Evolutionary conservation across 2,113 vertebrate species (phyloP).

Genomic region (Carlito syrichta): DNA sequence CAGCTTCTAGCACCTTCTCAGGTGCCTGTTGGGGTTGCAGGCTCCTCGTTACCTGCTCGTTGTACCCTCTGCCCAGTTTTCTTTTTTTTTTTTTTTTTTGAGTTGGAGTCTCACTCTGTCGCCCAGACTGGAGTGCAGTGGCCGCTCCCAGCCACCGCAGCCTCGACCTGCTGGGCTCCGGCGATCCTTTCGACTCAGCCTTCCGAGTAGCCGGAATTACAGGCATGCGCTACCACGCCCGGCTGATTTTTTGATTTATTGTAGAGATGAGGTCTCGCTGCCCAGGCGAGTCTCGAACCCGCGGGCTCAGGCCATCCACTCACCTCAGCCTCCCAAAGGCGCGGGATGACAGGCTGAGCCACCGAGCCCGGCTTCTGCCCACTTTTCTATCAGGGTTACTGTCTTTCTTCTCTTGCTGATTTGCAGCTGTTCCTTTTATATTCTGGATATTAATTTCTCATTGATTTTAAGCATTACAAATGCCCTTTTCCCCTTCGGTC

Average conservation of each 20-base stretch:
- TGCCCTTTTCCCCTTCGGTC: neutral
- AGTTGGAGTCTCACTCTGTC: neutral
- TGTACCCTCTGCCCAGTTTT: neutral
- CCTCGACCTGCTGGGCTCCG: no score
- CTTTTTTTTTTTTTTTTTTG: neutral
- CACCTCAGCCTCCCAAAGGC: neutral
- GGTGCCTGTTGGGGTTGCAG: neutral
- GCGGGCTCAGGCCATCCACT: neutral
- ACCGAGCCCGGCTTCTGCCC: rapidly evolving
- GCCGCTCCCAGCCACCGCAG: no score
- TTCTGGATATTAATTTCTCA: neutral
- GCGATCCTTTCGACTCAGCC: no score
- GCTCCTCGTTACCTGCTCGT: neutral
- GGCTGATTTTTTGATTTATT: neutral
- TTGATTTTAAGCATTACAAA: neutral
- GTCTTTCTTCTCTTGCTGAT: neutral
- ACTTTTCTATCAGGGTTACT: neutral
- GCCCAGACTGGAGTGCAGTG: no score
- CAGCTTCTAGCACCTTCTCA: neutral
- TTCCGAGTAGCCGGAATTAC: no score
- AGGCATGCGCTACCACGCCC: no score
- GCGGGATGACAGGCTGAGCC: neutral
- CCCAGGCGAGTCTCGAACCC: neutral
- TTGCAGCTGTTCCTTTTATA: neutral
- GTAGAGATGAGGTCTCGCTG: neutral